A percentile compares a stretch with the other conserved stretches of the same genome.
Conservation (phyloP, 2,113 vertebrate species). For the Sturnus vulgaris region DNA sequence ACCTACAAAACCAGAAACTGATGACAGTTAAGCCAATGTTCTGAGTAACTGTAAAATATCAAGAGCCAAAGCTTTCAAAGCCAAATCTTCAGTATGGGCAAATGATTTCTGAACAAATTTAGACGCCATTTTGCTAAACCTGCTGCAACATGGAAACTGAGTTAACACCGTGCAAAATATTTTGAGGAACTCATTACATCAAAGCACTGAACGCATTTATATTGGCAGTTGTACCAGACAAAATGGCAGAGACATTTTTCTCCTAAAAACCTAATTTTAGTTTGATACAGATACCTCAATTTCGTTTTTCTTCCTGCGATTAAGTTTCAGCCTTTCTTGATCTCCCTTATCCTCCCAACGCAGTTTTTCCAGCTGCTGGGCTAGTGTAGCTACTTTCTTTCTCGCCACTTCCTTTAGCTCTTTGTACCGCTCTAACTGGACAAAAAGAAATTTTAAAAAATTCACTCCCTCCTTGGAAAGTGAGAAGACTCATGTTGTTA, state of each 20-base stretch:
- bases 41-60: neutral
- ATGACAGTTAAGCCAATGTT: neutral
- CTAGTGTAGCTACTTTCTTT: conserved; percentile 77
- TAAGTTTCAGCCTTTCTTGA: conserved; percentile 80
- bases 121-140: neutral
- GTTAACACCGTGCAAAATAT: neutral
- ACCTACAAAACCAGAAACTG: neutral
- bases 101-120: neutral
- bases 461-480: neutral
- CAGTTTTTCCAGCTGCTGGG: conserved; percentile 84
- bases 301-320: conserved; percentile 81
- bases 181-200: neutral
- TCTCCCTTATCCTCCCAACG: conserved; percentile 84
- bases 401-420: conserved; percentile 83
- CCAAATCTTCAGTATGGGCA: neutral
- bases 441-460: neutral
- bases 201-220: neutral
- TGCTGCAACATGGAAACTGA: neutral
- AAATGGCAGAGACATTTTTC: neutral
- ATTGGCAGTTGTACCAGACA: neutral
- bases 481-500: neutral
- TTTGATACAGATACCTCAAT: conserved; percentile 75
- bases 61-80: neutral
- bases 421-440: conserved; percentile 81
- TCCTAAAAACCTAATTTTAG: neutral